A percentile compares a stretch with the other conserved stretches of the same genome.
These are phyloP conservation scores for Oreochromis mossambicus DNA, from an alignment of 2,797 vertebrate species.

Conservation along the genomic window DNA sequence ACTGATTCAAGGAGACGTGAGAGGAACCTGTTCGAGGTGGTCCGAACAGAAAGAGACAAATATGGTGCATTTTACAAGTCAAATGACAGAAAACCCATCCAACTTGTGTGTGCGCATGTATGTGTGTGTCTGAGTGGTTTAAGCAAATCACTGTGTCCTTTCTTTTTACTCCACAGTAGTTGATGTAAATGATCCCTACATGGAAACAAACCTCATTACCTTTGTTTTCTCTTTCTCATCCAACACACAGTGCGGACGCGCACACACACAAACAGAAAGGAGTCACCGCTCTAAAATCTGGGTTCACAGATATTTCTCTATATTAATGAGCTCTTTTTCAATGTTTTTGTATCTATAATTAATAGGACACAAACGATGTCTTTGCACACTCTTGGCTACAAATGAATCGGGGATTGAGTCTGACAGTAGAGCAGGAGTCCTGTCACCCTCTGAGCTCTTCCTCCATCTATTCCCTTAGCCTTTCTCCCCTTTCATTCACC, in stretches of 20 bases:
- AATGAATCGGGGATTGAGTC: background rate
- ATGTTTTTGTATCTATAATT: background rate
- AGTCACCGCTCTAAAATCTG: slow-evolving; percentile 10
- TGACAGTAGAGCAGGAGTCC: slow-evolving; percentile 12
- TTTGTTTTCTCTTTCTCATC: slow-evolving; percentile 14
- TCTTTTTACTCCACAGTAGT: slow-evolving; percentile 12
- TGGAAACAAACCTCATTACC: slow-evolving; percentile 11
- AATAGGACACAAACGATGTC: background rate
- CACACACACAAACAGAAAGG: background rate
- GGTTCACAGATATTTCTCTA: background rate
- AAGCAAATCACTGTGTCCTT: slow-evolving; percentile 24
- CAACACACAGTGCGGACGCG: background rate
- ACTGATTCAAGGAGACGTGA: slow-evolving; percentile 32
- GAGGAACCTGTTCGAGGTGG: slow-evolving; percentile 30
- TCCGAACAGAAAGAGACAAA: slow-evolving; percentile 11
- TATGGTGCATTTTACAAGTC: slow-evolving; percentile 31
- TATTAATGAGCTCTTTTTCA: background rate
- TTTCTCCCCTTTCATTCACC: slow-evolving; percentile 7
- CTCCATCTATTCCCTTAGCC: background rate
- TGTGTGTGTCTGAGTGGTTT: slow-evolving; percentile 2
- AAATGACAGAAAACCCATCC: slow-evolving; percentile 31
- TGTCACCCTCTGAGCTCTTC: slow-evolving; percentile 3
- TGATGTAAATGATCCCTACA: slow-evolving; percentile 40
- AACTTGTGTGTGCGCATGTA: background rate
- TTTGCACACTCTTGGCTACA: background rate